Percentiles rank a stretch among this genome's conserved stretches.
Evolutionary conservation across 2,113 vertebrate genomes (phyloP).

Genomic region (Lanius collurio): DNA sequence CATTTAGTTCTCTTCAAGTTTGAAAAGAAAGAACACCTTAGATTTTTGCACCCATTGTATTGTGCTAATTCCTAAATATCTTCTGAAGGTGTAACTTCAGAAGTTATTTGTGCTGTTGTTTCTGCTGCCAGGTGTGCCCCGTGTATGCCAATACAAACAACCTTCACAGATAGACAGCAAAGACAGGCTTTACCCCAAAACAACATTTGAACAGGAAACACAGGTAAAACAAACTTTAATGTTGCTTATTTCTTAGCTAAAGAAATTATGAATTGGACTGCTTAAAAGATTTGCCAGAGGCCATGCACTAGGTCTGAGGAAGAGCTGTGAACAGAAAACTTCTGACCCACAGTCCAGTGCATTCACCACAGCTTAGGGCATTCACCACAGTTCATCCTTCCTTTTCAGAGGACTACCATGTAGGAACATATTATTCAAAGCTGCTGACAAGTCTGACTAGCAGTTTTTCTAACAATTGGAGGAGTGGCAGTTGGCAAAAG

Average conservation of each 20-base stretch:
- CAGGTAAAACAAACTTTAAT: not conserved
- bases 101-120: not conserved
- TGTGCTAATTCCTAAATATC: conserved; percentile 41
- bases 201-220: not conserved
- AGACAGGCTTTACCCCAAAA: not conserved
- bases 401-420: not conserved
- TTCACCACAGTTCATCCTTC: not conserved
- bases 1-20: not conserved
- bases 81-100: conserved; percentile 5
- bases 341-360: not conserved
- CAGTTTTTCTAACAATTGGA: conserved; percentile 4
- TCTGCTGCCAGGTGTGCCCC: not conserved
- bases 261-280: not conserved
- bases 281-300: not conserved
- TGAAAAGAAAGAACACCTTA: not conserved
- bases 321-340: not conserved
- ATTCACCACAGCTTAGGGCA: not conserved
- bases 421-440: not conserved
- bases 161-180: not conserved
- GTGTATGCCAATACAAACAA: not conserved
- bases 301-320: not conserved
- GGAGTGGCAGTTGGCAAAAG: not conserved
- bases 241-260: not conserved
- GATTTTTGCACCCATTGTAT: not conserved
- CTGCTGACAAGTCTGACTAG: not conserved